These are phyloP conservation scores for Engystomops pustulosus DNA, from an alignment of 2,113 vertebrate genomes.

Conservation along the genomic window DNA sequence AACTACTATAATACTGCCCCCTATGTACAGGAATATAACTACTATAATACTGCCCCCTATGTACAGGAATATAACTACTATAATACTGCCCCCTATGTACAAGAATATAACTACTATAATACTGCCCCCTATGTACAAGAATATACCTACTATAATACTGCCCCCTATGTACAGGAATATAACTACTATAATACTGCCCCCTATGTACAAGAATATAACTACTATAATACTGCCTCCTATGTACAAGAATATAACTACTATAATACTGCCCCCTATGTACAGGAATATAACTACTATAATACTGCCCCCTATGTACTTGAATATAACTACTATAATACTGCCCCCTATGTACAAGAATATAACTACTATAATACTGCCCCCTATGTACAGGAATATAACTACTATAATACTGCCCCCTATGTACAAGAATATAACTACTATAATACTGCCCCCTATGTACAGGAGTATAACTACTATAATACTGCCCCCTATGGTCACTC, in stretches of 20 bases:
- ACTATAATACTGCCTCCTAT: neutral
- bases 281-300: slow-evolving; percentile 9
- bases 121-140: no score
- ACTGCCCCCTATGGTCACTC: no score
- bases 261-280: neutral
- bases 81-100: slow-evolving; percentile 2
- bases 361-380: neutral
- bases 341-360: slow-evolving; percentile 1
- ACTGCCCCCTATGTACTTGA: neutral
- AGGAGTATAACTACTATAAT: neutral
- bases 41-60: slow-evolving; percentile 8
- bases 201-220: neutral
- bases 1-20: slow-evolving; percentile 2
- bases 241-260: slow-evolving; percentile 5
- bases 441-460: neutral
- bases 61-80: slow-evolving; percentile 8
- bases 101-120: slow-evolving; percentile 4
- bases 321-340: neutral
- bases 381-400: slow-evolving; percentile 2
- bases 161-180: neutral
- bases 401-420: neutral
- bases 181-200: neutral
- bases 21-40: neutral
- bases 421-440: slow-evolving; percentile 5
- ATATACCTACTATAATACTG: neutral